Conservation (phyloP, 64 coral and sea anemone genomes). For the Montipora foliosa region DNA sequence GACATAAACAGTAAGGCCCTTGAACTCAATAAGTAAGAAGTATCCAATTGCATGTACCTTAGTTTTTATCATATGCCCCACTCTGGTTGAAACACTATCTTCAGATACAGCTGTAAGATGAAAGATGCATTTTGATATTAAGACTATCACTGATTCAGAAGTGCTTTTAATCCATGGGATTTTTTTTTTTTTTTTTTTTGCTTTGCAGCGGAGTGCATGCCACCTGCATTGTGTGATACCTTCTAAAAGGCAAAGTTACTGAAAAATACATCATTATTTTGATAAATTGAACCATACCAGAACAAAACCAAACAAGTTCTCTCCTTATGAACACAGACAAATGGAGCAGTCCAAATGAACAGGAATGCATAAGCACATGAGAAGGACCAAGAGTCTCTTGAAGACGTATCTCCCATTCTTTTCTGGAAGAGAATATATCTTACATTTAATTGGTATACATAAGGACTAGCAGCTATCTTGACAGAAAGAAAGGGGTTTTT, state of each 20-base stretch:
- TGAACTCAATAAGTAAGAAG: too few relatives aligned
- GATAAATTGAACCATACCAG: conserved; percentile 49
- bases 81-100: conserved; percentile 92
- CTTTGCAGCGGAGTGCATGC: too few relatives aligned
- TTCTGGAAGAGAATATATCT: conserved; percentile 30
- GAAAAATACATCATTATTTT: too few relatives aligned
- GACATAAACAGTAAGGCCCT: too few relatives aligned
- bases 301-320: conserved; percentile 99
- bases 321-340: conserved; percentile 86
- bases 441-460: not conserved
- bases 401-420: conserved; percentile 91
- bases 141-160: not conserved
- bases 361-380: conserved; percentile 91
- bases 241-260: too few relatives aligned
- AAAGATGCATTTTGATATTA: not conserved
- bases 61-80: conserved; percentile 92
- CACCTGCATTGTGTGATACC: too few relatives aligned
- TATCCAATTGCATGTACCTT: conserved; percentile 65
- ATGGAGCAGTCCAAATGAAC: conserved; percentile 93
- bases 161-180: too few relatives aligned
- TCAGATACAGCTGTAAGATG: conserved; percentile 77
- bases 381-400: conserved; percentile 93
- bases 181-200: not conserved
- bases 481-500: too few relatives aligned
- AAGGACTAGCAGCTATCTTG: too few relatives aligned